Conservation (phyloP, 2,797 vertebrate genomes). For the Chromobotia macracanthus region DNA sequence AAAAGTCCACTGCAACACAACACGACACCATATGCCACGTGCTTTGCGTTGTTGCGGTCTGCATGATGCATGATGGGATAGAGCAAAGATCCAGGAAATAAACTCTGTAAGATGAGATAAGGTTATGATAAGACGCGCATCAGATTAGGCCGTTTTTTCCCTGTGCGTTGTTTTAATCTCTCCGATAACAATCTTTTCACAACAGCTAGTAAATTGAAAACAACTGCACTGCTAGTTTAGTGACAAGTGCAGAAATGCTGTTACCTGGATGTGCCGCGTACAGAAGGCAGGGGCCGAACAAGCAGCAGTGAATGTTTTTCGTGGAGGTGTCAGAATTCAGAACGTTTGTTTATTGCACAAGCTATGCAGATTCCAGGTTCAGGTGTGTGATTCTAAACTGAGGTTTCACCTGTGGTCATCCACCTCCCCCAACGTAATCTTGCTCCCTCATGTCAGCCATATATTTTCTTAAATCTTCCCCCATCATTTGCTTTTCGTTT, state of each 20-base stretch:
- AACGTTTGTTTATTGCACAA: constrained; percentile 21
- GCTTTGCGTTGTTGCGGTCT: not conserved
- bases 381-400: constrained; percentile 57
- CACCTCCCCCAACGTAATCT: not conserved
- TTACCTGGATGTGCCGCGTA: not conserved
- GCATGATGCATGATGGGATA: constrained; percentile 11
- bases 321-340: constrained; percentile 41
- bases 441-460: constrained; percentile 10
- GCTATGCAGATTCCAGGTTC: constrained; percentile 27
- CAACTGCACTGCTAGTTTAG: constrained; percentile 12
- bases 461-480: constrained; percentile 40
- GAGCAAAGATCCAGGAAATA: constrained; percentile 20
- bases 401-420: not conserved
- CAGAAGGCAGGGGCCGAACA: not conserved
- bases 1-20: not conserved
- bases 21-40: not conserved
- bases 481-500: not conserved
- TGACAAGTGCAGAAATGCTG: not conserved
- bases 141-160: not conserved
- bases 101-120: constrained; percentile 4
- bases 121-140: not conserved
- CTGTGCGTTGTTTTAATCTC: constrained; percentile 30
- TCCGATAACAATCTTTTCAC: constrained; percentile 18
- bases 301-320: constrained; percentile 21
- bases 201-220: constrained; percentile 33